Base-by-base conservation (phyloP, 2,888 invertebrate species). In the Iselma pallidipennis region DNA sequence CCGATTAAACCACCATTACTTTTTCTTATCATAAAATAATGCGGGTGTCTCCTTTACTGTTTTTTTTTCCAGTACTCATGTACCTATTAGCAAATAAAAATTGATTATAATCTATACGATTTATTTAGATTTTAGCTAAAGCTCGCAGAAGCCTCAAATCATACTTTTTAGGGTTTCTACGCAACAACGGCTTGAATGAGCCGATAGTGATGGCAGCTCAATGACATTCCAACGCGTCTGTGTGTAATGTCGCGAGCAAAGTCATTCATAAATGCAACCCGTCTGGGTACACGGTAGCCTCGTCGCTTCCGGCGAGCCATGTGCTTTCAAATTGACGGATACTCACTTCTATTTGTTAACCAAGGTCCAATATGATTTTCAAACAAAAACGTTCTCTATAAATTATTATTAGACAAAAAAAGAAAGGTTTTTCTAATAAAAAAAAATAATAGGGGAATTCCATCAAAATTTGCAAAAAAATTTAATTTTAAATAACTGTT, bases 181-280 rank as follows among this genome's bases (percentile, higher is more conserved):
- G 14, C 37, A 16, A 16, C 37, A 37, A 37, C 16, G 16, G 37
- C 37, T 37, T 37, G 37, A 37, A 37, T 37, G 37, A 37, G 37
- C 37, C 37, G 37, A 37, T 37, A 37, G 37, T 37, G 26, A 19
- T 52, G 52, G 23, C 33, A 16, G 52, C 66, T 68, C 67, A 70
- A 70, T 70, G 70, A 68, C 67, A 66, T 66, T 68, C 63, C 55
- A 58, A 60, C 57, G 63, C 61, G 61, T 66, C 59, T 63, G 60
- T 62, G 61, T 68, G 63, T 62, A 62, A 49, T 66, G 59, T 63
- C 61, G 65, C 63, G 64, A 16, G 37, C 37, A 37, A n/a, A 65
- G 66, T 70, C 67, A 70, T 70, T 70, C 68, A 70, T 68, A 66
- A 68, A 66, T 61, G 61, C 63, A 63, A 63, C 67, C 59, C 54